Percentiles rank a stretch among this genome's conserved stretches.
Evolutionary conservation across 2,888 invertebrate species (phyloP).

Genomic region (Galerucella nymphaeae): DNA sequence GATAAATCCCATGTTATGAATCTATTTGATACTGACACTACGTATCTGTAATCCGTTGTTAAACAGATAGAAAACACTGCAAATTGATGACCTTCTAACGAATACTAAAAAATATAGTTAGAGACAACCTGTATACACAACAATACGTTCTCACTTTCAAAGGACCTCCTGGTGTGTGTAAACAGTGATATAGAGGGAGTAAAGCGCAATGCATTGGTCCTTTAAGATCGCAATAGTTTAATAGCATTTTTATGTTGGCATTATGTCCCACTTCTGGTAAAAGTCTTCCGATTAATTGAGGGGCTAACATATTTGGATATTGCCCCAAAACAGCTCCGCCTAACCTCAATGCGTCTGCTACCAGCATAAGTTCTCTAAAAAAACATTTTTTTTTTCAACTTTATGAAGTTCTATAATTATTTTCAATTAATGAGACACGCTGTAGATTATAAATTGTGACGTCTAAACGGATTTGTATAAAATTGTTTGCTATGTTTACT

Average conservation of each 20-base stretch:
- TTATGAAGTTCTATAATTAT: no score
- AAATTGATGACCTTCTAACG: slow-evolving; percentile 97
- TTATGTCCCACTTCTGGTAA: slow-evolving; percentile 89
- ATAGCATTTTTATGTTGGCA: slow-evolving; percentile 84
- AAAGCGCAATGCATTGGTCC: slow-evolving; percentile 91
- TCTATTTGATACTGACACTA: slow-evolving; percentile 95
- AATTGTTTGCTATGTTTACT: slow-evolving; percentile 18
- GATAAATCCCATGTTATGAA: slow-evolving; percentile 98
- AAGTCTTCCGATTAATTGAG: slow-evolving; percentile 91
- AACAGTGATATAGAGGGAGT: slow-evolving; percentile 92
- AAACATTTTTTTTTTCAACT: neutral
- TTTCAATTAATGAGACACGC: no score
- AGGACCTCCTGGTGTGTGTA: slow-evolving; percentile 99
- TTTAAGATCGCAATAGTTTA: slow-evolving; percentile 90
- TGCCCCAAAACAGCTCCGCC: slow-evolving; percentile 93
- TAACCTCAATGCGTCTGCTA: slow-evolving; percentile 91
- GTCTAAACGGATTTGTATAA: neutral
- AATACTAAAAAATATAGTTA: slow-evolving; percentile 76
- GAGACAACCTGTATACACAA: neutral
- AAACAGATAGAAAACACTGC: slow-evolving; percentile 93
- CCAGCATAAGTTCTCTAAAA: slow-evolving; percentile 86
- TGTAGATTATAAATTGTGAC: no score
- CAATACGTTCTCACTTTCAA: slow-evolving; percentile 75
- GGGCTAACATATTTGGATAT: slow-evolving; percentile 96
- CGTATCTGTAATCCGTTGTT: slow-evolving; percentile 90